phyloP scores from a whole-genome alignment of 2,888 invertebrate species.

The Lordiphosa fenestrarum region DNA sequence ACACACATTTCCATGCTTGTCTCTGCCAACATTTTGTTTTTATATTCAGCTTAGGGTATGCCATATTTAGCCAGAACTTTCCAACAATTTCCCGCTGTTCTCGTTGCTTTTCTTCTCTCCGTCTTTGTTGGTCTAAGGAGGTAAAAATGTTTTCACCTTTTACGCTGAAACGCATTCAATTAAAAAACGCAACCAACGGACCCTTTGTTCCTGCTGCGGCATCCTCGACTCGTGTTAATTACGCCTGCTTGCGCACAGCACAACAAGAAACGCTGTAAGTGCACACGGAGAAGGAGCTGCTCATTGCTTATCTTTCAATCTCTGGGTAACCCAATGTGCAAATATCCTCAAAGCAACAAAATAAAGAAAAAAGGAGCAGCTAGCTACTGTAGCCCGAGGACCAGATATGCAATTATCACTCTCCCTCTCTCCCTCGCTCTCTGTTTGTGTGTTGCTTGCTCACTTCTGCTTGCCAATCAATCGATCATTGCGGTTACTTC shows the following conservation, averaged over 20 bases:
- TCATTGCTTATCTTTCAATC: slow-evolving; percentile 26
- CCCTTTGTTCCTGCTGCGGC: slow-evolving; percentile 24
- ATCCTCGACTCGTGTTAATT: slow-evolving; percentile 45
- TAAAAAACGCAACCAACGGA: slow-evolving; percentile 51
- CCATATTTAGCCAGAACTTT: neutral
- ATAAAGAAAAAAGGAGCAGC: slow-evolving; percentile 30
- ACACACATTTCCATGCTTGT: no score
- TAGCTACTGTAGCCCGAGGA: slow-evolving; percentile 14
- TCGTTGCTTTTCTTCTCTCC: slow-evolving; percentile 14
- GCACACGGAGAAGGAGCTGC: slow-evolving; percentile 2
- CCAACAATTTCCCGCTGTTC: neutral
- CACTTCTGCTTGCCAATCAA: slow-evolving; percentile 6
- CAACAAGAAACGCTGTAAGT: slow-evolving; percentile 15
- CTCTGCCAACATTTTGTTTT: no score
- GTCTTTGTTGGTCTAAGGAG: slow-evolving; percentile 22
- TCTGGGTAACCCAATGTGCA: slow-evolving; percentile 18
- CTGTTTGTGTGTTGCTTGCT: slow-evolving; percentile 3
- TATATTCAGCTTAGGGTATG: slow-evolving; percentile 17
- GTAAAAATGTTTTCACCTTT: slow-evolving; percentile 65
- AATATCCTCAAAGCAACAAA: slow-evolving; percentile 9
- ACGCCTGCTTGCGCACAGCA: slow-evolving; percentile 52
- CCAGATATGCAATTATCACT: slow-evolving; percentile 14
- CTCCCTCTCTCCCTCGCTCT: neutral
- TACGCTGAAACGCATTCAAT: slow-evolving; percentile 68
- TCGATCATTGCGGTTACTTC: slow-evolving; percentile 27